Percentiles rank a stretch among this genome's conserved stretches.
Evolutionary conservation across 92 coral and sea anemone species (phyloP).

Genomic region (Zoanthus sociatus): DNA sequence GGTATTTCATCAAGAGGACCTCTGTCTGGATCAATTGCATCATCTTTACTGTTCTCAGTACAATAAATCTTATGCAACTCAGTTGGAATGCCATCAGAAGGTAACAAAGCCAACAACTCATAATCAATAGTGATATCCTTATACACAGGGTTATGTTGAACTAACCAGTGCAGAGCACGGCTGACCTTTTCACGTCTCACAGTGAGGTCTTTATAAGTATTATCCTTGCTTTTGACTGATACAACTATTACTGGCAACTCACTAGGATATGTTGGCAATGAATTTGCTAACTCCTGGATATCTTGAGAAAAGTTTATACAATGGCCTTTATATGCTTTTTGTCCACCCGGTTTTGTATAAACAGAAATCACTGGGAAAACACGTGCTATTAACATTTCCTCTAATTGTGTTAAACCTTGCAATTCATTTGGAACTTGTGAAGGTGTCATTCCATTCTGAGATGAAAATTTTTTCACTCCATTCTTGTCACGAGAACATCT

Average conservation of each 20-base stretch:
- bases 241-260: slow-evolving; percentile 66
- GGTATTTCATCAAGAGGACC: slow-evolving; percentile 57
- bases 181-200: slow-evolving; percentile 64
- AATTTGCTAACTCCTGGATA: slow-evolving; percentile 59
- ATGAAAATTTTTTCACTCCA: slow-evolving; percentile 70
- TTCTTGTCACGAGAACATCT: slow-evolving; percentile 67
- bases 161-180: slow-evolving; percentile 72
- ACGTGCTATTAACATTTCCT: slow-evolving; percentile 82
- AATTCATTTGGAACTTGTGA: slow-evolving; percentile 77
- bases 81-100: slow-evolving; percentile 30
- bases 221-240: slow-evolving; percentile 62
- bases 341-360: slow-evolving; percentile 53
- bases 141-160: slow-evolving; percentile 66
- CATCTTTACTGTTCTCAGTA: neutral
- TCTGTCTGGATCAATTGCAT: slow-evolving; percentile 21
- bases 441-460: slow-evolving; percentile 71
- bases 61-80: slow-evolving; percentile 14
- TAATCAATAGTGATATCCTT: slow-evolving; percentile 55
- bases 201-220: slow-evolving; percentile 60
- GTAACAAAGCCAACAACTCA: slow-evolving; percentile 26
- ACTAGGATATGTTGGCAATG: slow-evolving; percentile 65
- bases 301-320: slow-evolving; percentile 67
- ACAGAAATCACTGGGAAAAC: slow-evolving; percentile 55
- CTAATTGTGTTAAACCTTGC: slow-evolving; percentile 78
- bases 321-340: slow-evolving; percentile 76